phyloP scores from a whole-genome alignment of 2,888 invertebrate species.

The Petrolisthes manimaculis region DNA sequence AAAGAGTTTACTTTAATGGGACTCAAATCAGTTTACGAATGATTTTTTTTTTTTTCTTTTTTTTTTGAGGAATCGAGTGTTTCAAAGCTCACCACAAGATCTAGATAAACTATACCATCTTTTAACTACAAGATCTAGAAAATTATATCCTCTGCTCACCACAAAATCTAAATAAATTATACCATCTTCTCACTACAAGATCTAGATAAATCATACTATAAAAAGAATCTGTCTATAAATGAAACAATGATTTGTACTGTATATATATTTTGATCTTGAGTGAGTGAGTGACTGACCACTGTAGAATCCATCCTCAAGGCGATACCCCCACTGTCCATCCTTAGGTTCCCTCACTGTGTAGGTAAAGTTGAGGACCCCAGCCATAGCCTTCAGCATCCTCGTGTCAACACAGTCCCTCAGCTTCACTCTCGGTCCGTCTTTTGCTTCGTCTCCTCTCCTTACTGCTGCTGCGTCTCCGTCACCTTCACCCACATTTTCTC shows the following conservation, averaged over 20 bases:
- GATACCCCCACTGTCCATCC: slow-evolving; percentile 56
- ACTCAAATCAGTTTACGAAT: too few relatives aligned
- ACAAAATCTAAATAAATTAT: background rate
- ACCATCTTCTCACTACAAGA: background rate
- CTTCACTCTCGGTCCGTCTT: background rate
- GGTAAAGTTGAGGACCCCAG: slow-evolving; percentile 53
- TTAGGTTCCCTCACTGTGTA: slow-evolving; percentile 53
- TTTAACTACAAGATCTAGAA: too few relatives aligned
- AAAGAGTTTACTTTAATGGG: too few relatives aligned
- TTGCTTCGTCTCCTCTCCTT: background rate
- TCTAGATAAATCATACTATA: background rate
- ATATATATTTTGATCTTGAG: too few relatives aligned
- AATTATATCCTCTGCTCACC: background rate
- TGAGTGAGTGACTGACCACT: slow-evolving; percentile 49
- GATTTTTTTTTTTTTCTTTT: too few relatives aligned
- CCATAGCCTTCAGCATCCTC: slow-evolving; percentile 52
- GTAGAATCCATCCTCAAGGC: slow-evolving; percentile 50
- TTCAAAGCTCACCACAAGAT: too few relatives aligned
- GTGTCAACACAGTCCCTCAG: slow-evolving; percentile 55
- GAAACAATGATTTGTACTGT: background rate
- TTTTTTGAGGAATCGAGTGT: too few relatives aligned
- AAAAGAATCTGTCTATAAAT: background rate
- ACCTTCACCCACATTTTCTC: background rate
- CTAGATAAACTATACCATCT: too few relatives aligned
- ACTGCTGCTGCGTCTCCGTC: background rate